Conservation (phyloP, 2,797 vertebrate species). For the Mormyrus proboscirostris region DNA sequence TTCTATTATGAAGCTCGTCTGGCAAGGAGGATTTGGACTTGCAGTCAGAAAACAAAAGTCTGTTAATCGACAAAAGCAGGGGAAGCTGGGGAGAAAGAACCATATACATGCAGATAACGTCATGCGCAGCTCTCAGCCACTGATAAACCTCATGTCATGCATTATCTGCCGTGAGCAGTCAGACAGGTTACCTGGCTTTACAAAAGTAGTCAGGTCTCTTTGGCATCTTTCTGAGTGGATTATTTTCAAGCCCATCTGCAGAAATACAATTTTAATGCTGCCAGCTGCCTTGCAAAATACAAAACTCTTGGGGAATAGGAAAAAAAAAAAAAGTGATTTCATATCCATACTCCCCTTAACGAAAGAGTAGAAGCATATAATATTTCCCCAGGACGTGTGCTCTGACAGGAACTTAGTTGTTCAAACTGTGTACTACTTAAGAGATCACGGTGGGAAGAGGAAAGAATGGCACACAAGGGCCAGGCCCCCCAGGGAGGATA, state of each 20-base stretch:
- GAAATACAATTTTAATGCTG: not conserved
- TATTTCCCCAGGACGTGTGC: not conserved
- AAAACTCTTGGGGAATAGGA: not conserved
- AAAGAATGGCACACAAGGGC: not conserved
- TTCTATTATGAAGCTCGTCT: not conserved
- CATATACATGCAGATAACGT: not conserved
- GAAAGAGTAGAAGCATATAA: not conserved
- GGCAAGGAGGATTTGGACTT: not conserved
- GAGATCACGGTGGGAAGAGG: constrained; percentile 1
- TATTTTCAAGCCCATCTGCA: not conserved
- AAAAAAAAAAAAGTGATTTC: not conserved
- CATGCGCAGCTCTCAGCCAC: not conserved
- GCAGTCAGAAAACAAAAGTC: not conserved
- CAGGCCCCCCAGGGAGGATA: not conserved
- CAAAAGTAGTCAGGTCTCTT: not conserved
- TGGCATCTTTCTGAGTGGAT: not conserved
- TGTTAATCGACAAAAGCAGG: not conserved
- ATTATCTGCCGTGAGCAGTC: not conserved
- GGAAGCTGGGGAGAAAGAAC: not conserved
- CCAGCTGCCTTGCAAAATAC: not conserved
- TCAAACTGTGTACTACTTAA: constrained; percentile 16
- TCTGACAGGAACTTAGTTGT: not conserved
- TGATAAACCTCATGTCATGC: not conserved
- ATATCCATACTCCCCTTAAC: not conserved
- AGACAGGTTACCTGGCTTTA: not conserved